Conservation (phyloP, 2,888 invertebrate genomes). For the Chloroclystis v-ata region DNA sequence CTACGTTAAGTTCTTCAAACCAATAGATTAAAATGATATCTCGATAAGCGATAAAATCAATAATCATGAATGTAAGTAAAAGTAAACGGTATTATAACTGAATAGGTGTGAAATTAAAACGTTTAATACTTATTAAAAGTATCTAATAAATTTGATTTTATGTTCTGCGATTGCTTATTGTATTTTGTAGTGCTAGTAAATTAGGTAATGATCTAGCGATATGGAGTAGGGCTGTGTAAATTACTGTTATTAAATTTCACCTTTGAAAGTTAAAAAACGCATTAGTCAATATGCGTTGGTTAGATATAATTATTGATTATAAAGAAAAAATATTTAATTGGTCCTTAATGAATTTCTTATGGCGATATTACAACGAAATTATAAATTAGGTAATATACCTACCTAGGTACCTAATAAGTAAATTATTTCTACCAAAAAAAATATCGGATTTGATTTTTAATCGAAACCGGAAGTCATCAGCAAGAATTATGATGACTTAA, state of each 20-base stretch:
- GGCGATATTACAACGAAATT: too few relatives aligned
- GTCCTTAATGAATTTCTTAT: too few relatives aligned
- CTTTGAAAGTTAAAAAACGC: background rate
- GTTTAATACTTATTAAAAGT: conserved; percentile 41
- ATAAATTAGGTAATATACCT: too few relatives aligned
- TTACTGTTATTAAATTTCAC: background rate
- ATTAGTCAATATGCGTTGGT: too few relatives aligned
- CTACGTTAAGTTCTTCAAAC: conserved; percentile 13
- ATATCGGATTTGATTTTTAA: too few relatives aligned
- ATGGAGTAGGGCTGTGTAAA: conserved; percentile 4
- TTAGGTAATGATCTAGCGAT: conserved; percentile 21
- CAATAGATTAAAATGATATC: conserved; percentile 16
- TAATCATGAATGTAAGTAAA: conserved; percentile 13
- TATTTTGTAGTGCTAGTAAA: conserved; percentile 23
- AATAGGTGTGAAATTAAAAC: conserved; percentile 54
- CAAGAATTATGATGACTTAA: too few relatives aligned
- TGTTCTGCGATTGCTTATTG: conserved; percentile 17
- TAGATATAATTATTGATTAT: too few relatives aligned
- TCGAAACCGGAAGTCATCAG: too few relatives aligned
- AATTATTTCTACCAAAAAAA: too few relatives aligned
- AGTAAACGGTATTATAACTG: conserved; percentile 26
- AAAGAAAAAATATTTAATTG: too few relatives aligned
- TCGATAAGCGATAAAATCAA: conserved; percentile 15
- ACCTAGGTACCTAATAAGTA: too few relatives aligned
- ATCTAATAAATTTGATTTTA: conserved; percentile 31